A percentile compares a stretch with the other conserved stretches of the same genome.
Conservation (phyloP, 2,797 vertebrate species). For the Amazona ochrocephala region DNA sequence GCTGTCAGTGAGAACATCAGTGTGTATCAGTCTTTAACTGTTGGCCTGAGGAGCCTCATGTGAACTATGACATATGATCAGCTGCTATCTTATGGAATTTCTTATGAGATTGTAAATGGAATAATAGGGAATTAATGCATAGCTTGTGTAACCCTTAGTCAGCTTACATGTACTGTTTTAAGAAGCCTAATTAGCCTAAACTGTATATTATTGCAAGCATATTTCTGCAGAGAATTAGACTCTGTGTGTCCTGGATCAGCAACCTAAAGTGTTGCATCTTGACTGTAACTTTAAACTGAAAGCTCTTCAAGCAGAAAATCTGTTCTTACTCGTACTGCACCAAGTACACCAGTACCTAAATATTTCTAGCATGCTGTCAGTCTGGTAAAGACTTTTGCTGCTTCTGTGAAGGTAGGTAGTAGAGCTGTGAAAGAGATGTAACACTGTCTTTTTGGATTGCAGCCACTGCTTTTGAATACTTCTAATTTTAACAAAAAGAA, state of each 20-base stretch:
- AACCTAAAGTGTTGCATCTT: neutral
- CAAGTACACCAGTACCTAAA: neutral
- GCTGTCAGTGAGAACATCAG: neutral
- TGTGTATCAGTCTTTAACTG: neutral
- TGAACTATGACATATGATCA: neutral
- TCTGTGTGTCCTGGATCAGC: neutral
- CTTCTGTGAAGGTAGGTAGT: neutral
- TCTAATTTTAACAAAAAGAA: neutral
- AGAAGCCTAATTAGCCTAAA: neutral
- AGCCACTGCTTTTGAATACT: neutral
- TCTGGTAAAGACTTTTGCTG: neutral
- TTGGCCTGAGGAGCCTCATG: neutral
- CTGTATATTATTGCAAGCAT: neutral
- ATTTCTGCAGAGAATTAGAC: neutral
- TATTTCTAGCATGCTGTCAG: neutral
- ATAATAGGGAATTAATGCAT: neutral
- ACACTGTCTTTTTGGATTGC: neutral
- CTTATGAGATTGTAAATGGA: neutral
- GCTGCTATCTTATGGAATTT: neutral
- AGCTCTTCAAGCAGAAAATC: neutral
- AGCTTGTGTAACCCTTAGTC: constrained; percentile 19
- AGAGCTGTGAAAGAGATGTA: neutral
- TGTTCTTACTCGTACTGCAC: neutral
- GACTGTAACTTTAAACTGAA: neutral
- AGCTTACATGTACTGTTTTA: neutral